Conservation (phyloP, 2,888 invertebrate species). For the Tethea ocularis region DNA sequence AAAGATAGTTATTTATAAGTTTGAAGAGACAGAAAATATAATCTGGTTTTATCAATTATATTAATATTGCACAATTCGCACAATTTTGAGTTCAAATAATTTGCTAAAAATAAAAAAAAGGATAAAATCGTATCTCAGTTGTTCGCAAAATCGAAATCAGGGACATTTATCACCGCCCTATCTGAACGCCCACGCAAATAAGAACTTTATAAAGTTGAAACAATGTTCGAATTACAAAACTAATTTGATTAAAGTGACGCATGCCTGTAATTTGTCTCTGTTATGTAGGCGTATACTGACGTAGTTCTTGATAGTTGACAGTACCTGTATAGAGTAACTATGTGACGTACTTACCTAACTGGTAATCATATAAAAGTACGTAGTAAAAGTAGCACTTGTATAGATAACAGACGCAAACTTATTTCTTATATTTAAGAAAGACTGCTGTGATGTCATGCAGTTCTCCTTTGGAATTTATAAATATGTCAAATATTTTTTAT, state of each 20-base stretch:
- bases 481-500: too few species aligned
- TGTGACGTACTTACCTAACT: slow-evolving; percentile 10
- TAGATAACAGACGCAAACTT: background rate
- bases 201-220: background rate
- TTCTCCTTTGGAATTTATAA: background rate
- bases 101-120: background rate
- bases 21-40: background rate
- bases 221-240: slow-evolving; percentile 8
- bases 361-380: background rate
- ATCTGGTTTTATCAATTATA: too few species aligned
- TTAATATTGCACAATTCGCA: background rate
- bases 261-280: slow-evolving; percentile 6
- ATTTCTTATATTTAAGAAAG: background rate
- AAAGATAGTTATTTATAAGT: background rate
- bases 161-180: background rate
- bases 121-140: background rate
- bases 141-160: background rate
- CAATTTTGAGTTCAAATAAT: background rate
- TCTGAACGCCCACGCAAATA: background rate
- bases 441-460: background rate
- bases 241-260: slow-evolving; percentile 8
- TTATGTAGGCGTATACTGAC: slow-evolving; percentile 15
- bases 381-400: too few species aligned
- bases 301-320: slow-evolving; percentile 2
- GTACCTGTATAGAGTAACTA: background rate